These are phyloP conservation scores for chimpanzee (Pan troglodytes) DNA, from an alignment of 2,113 vertebrate species.

Conservation along the genomic window NHGRI_mPanTro3-v2.1_pri NC_072417.2:15035001-15035500, in stretches of 20 bases:
- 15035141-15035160: background rate
- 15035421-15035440: background rate
- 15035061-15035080: constrained; percentile 41
- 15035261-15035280: too few species aligned
- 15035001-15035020: background rate
- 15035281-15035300: background rate
- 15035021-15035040: background rate
- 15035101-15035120: constrained; percentile 52
- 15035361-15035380: background rate
- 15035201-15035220: background rate
- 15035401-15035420: background rate
- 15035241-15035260: background rate
- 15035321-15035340: background rate
- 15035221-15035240: background rate
- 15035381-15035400: background rate
- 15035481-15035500: background rate
- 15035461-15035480: background rate
- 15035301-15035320: background rate
- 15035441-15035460: background rate
- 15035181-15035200: background rate
- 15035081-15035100: constrained; percentile 62
- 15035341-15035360: background rate
- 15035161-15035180: background rate
- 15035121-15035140: constrained; percentile 48
- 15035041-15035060: background rate